Base-by-base conservation (phyloP, 2,797 vertebrate genomes). In the Phalanger gymnotis region DNA sequence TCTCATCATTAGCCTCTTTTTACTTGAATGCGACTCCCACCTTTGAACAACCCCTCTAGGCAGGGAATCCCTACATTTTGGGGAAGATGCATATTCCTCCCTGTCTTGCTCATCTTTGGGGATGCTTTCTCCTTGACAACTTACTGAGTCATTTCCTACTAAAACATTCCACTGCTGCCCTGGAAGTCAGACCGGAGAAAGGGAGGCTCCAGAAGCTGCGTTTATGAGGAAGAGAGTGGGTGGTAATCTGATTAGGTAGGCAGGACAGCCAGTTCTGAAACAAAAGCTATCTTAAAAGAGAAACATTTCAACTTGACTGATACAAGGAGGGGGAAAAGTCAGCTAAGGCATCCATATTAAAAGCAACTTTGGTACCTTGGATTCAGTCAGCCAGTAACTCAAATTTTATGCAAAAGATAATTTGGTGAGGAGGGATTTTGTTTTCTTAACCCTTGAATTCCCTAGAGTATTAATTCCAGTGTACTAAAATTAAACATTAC, bases 241-340 rank as follows among this genome's bases (percentile, higher is more conserved):
- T 92, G 66, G 91, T 54, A 66, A 96, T 91, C 95, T 94, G 91
- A 96, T 94, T 94, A 95, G 57, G 51, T 93, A 96, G 52, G 94
- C 81, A 93, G 91, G n/a, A 90, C 91, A 95, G 53, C 27, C 57
- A 56, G 57, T 93, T 95, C 91, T 95, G 61, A 96, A 96, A 90
- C 57, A 96, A 66, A 97, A 94, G 54, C 90, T 92, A 90, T 90
- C 93, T 94, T 91, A 96, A n/a, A 94, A 95, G 95, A 95, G 51
- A 91, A 93, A 12, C 66, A 94, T 28, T 94, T 94, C 90, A 95
- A 91, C 91, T 92, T 91, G 53, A 54, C 40, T 92, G 95, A 96
- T 92, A 12, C 30, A 81, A 89, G 95, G 57, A 66, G 58, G 61
- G 14, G 25, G 94, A 93, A 96, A 91, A 3, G 94, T 81, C 92